Percentiles rank a stretch among this genome's conserved stretches.
Evolutionary conservation across 2,888 invertebrate species (phyloP).

Genomic region (Caradrina kadenii): DNA sequence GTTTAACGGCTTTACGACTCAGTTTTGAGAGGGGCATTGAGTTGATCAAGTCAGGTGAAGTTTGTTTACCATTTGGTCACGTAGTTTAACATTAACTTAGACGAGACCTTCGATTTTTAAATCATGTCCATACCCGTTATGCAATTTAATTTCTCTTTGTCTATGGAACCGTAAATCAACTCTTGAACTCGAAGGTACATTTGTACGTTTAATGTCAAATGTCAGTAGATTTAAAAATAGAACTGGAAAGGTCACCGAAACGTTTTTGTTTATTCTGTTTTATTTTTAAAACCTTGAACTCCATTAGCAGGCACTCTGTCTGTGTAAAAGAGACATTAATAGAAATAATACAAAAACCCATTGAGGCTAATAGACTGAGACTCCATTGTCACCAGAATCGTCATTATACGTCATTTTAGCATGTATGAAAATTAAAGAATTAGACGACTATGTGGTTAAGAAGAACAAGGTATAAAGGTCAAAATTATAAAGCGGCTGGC

Average conservation of each 20-base stretch:
- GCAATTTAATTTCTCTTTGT: not conserved
- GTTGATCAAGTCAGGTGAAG: conserved; percentile 55
- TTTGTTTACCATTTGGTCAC: conserved; percentile 21
- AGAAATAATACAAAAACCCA: conserved; percentile 20
- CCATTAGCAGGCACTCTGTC: conserved; percentile 36
- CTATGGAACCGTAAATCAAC: not conserved
- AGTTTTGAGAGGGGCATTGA: conserved; percentile 50
- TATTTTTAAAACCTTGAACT: conserved; percentile 40
- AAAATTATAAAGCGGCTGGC: too few relatives aligned
- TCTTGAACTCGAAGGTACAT: conserved; percentile 4
- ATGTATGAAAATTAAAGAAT: too few relatives aligned
- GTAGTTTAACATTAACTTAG: conserved; percentile 19
- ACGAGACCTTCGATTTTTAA: not conserved
- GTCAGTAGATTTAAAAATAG: conserved; percentile 45
- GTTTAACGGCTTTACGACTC: conserved; percentile 68
- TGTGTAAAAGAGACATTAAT: conserved; percentile 18
- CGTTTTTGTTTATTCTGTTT: conserved; percentile 32
- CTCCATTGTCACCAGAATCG: too few relatives aligned
- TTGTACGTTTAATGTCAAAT: conserved; percentile 33
- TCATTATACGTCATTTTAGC: not conserved
- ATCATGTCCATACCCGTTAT: not conserved
- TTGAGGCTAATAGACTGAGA: not conserved
- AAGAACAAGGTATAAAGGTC: too few relatives aligned
- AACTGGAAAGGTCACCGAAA: conserved; percentile 29
- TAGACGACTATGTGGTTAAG: too few relatives aligned